A percentile compares a stretch with the other conserved stretches of the same genome.
These are phyloP conservation scores for Aphelenchoides fujianensis DNA, from an alignment of 1,140 invertebrate species.

Conservation along the genomic window DNA sequence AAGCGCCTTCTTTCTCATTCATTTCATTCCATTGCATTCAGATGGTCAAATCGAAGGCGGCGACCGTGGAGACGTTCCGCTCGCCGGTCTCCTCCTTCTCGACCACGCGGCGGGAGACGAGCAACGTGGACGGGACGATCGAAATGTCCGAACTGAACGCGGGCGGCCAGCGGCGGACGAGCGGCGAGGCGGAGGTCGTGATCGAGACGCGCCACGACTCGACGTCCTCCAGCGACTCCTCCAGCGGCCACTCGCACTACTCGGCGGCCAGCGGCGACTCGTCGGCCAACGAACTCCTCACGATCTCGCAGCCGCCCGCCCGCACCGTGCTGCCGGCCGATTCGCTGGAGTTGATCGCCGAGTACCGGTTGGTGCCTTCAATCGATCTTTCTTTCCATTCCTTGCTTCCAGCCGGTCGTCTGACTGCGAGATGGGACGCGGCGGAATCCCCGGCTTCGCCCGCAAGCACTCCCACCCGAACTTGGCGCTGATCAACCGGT, in stretches of 20 bases:
- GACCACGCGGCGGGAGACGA: constrained; percentile 36
- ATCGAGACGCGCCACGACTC: not conserved
- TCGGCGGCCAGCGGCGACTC: constrained; percentile 24
- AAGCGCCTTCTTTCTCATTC: not conserved
- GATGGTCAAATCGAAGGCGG: constrained; percentile 22
- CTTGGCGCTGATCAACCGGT: constrained; percentile 28
- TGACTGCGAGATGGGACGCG: constrained; percentile 10
- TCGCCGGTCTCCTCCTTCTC: constrained; percentile 27
- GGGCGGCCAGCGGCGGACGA: constrained; percentile 12
- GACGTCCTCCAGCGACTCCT: not conserved
- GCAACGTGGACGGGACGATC: constrained; percentile 26
- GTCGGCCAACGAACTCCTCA: constrained; percentile 26
- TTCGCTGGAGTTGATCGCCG: constrained; percentile 29
- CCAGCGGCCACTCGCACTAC: not conserved
- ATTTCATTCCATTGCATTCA: not conserved
- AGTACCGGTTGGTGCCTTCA: constrained; percentile 9
- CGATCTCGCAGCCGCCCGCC: not conserved
- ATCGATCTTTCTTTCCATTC: not conserved
- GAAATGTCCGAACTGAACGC: constrained; percentile 41
- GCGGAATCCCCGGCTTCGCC: not conserved
- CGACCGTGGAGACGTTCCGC: constrained; percentile 20
- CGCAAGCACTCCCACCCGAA: constrained; percentile 43
- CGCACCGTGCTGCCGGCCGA: constrained; percentile 32
- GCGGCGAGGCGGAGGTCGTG: constrained; percentile 10
- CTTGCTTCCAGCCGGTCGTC: constrained; percentile 27